A percentile compares a stretch with the other conserved stretches of the same genome.
phyloP scores from a whole-genome alignment of 2,113 vertebrate species.

The Pelecanoides urinatrix region DNA sequence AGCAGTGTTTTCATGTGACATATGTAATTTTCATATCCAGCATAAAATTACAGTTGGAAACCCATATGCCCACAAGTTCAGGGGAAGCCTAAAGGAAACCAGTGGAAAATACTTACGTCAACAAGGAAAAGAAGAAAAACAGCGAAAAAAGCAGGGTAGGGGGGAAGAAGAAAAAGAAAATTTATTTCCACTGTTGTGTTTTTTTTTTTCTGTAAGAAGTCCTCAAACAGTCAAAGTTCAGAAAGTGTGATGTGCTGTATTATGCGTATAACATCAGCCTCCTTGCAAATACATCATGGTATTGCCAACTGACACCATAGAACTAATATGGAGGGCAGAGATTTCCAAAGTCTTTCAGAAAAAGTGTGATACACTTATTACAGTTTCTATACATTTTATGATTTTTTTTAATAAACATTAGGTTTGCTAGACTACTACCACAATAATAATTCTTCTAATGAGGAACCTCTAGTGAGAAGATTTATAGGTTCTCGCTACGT shows the following conservation, averaged over 20 bases:
- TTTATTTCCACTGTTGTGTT: not conserved
- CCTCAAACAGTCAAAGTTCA: not conserved
- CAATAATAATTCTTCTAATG: not conserved
- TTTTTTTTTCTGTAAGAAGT: not conserved
- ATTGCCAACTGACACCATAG: not conserved
- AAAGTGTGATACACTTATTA: not conserved
- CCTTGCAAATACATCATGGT: not conserved
- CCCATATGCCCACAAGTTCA: not conserved
- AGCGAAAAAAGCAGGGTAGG: not conserved
- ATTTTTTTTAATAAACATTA: not conserved
- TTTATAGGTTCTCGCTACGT: not conserved
- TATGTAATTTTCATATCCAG: not conserved
- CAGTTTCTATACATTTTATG: not conserved
- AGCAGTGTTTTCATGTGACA: not conserved
- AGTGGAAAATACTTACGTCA: conserved; percentile 8
- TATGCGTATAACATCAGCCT: not conserved
- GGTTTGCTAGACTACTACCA: not conserved
- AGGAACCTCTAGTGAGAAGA: not conserved
- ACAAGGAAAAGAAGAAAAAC: not conserved
- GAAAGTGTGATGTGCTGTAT: not conserved
- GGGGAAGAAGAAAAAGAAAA: not conserved
- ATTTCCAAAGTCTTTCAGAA: not conserved
- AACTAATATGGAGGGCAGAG: not conserved
- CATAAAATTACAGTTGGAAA: conserved; percentile 5
- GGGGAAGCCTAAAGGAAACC: conserved; percentile 1